Evolutionary conservation across 2,797 vertebrate genomes (phyloP), one percentile per base, ranked within the genome.

Genomic region (Catamblyrhynchus diadema): DNA sequence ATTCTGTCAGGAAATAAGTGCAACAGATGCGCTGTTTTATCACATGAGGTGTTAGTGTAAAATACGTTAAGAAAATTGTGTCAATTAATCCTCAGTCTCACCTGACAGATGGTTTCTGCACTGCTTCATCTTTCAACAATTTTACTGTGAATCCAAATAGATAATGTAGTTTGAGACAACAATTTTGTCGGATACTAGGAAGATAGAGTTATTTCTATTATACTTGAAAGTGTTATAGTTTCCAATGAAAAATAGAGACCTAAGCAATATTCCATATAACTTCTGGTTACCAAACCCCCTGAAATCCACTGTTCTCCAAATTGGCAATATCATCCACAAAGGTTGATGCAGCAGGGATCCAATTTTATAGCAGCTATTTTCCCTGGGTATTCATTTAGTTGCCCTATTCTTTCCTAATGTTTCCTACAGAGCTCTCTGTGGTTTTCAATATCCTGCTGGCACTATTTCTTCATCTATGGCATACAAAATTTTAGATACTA

Each of bases 361-460:
- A 90, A 74, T 97, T 93, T 97, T 86, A 83, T 78, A 65, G 71
- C 61, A 71, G 97, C 81, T 91, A 4, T 92, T 94, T 91, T 92
- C 44, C 64, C 56, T 88, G 71, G 69, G 81, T 86, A 80, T 74
- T 90, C 74, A 83, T 89, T 97, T 90, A 92, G 77, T 92, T 95
- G 83, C 81, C 61, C 48, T 89, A 28, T 93, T 88, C 48, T 95
- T 97, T 97, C 73, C 51, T 95, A 94, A 87, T 93, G 59, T 90
- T 96, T 95, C 93, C 90, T 92, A 57, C 56, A 92, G 86, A 96
- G 47, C 53, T 95, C 71, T 96, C 93, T 86, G 69, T 93, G 92
- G 74, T 92, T 97, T 97, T 95, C 66, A 93, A 24, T 96, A 95
- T 88, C 87, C 66, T 85, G 54, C 64, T 95, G 87, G 65, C 66